Evolutionary conservation across 2,888 invertebrate genomes (phyloP), one percentile per base, ranked within the genome.

Genomic region (Epinotia bilunana): DNA sequence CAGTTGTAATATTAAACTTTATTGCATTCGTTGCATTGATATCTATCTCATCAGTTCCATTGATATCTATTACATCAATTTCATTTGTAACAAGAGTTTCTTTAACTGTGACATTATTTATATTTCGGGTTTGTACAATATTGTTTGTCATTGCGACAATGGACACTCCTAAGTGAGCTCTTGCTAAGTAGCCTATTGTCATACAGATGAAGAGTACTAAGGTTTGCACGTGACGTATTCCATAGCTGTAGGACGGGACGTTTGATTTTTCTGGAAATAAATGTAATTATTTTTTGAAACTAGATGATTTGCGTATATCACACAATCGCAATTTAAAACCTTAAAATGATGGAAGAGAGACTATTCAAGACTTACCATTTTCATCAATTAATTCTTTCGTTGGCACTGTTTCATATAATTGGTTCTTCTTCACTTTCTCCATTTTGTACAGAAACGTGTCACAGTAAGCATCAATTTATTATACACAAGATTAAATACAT

Each of bases 91-190:
- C 3, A 18, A 28, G 55, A 62, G 62, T 62, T 20, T n/a, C 33
- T 33, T 63, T 58, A 18, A 58, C 12, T 58, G 49, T 63, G 7
- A 43, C 20, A 64, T 62, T 68, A 4, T 18, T 55, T 63, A 55
- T 67, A 53, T 62, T 18, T 33, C 60, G 39, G 53, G 18, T 43
- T 61, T 73, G 39, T 53, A 18, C 49, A 33, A 18, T 61, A 3
- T 65, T 5, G 80, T 20, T 83, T 0, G 87, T 87, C 88, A 90
- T 89, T 3, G 89, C 89, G 5, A 90, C 90, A 6, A 90, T 82
- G 0, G 88, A 84, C 0, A 90, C 89, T n/a, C 87, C 87, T 49
- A 90, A 76, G 70, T 90, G 90, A 16, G 81, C 86, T 76, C 90
- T 82, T 0, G 85, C 81, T 13, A 86, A 72, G 39, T 84, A 89